Conservation (phyloP, 2,113 vertebrate species). For the Alectura lathami region DNA sequence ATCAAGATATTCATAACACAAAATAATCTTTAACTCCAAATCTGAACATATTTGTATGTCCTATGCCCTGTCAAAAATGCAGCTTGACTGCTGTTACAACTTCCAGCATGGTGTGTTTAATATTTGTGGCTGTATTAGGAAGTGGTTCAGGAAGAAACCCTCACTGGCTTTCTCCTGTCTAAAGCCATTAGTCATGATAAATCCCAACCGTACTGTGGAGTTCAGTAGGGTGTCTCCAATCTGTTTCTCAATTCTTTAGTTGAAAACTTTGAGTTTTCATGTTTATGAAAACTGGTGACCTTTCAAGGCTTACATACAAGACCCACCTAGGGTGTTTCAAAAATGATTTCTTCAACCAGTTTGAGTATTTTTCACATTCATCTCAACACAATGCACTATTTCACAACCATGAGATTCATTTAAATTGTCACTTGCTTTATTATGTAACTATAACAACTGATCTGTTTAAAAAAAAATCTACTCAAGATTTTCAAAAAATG, state of each 20-base stretch:
- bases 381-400: conserved; percentile 80
- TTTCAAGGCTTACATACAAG: conserved; percentile 59
- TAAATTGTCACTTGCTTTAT: conserved; percentile 80
- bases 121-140: conserved; percentile 70
- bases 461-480: conserved; percentile 86
- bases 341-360: conserved; percentile 63
- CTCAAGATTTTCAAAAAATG: conserved; percentile 93
- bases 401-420: conserved; percentile 76
- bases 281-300: conserved; percentile 44
- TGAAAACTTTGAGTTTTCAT: conserved; percentile 45
- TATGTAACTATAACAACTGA: conserved; percentile 81
- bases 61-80: conserved; percentile 52
- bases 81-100: conserved; percentile 66
- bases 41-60: conserved; percentile 67
- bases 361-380: conserved; percentile 72
- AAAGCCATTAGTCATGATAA: conserved; percentile 71
- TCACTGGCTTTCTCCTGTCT: conserved; percentile 48
- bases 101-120: conserved; percentile 68
- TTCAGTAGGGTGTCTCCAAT: conserved; percentile 62
- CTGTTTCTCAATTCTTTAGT: conserved; percentile 49
- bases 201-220: conserved; percentile 72
- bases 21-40: conserved; percentile 61
- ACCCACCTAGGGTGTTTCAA: conserved; percentile 47
- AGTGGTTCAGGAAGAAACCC: conserved; percentile 54
- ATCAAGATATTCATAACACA: conserved; percentile 68